Evolutionary conservation across 2,113 vertebrate genomes (phyloP), one percentile per base, ranked within the genome.

Genomic region (Nothocercus julius): DNA sequence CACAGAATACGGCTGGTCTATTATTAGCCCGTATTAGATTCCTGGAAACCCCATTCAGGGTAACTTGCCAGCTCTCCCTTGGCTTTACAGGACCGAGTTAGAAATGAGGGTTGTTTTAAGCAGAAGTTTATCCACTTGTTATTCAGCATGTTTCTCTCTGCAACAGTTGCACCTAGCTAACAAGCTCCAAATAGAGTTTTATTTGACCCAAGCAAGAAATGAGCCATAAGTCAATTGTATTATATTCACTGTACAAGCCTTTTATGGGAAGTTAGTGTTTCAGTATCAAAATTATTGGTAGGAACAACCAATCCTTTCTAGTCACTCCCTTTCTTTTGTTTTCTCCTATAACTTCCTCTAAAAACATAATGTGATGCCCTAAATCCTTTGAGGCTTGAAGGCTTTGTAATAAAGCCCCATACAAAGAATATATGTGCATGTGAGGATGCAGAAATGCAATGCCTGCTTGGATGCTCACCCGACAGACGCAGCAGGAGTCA

Each of bases 261-360:
- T 93, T 75, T 87, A 85, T 40, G 75, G 76, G 64, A 77, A 76
- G 51, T 54, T 28, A 54, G 49, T 27, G 21, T 40, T 61, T 62
- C 51, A 66, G 1, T 2, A 40, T 63, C 49, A 74, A 85, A 79
- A 64, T 1, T 38, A 77, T 40, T 72, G 38, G 36, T 84, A 86
- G 72, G 81, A 81, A 87, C 47, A 59, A 80, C 30, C 70, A 77
- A 91, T 27, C 51, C 61, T 51, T 73, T 62, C 64, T 11, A 62
- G 53, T 30, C 78, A 63, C 61, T 36, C 28, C 17, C 38, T 82
- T 47, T 12, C 45, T 79, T 93, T 91, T 79, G 81, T 90, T 94
- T 86, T 80, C 63, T 85, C 58, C 85, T 85, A 64, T 51, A 94
- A 87, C 85, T 47, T 63, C 58, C 85, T 79, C 66, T 95, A 90